Evolutionary conservation across 1,140 invertebrate genomes (phyloP).

Genomic region (Macrotrachela quadricornifera): DNA sequence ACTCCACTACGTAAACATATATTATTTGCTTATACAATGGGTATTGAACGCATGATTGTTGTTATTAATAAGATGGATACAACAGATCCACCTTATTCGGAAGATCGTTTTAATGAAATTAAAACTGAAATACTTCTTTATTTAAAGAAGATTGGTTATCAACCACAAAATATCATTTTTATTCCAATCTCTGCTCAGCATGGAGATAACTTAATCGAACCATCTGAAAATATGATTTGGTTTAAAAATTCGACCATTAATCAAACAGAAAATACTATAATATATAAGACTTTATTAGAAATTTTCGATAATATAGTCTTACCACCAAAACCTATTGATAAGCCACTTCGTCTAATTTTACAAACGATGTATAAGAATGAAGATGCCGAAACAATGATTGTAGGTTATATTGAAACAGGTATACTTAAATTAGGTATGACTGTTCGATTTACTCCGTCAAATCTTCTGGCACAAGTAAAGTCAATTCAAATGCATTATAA

Average conservation of each 20-base stretch:
- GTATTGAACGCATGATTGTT: too few species aligned
- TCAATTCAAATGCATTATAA: conserved; percentile 99
- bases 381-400: conserved; percentile 90
- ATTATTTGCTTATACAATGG: too few species aligned
- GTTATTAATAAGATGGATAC: too few species aligned
- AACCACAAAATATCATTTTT: conserved; percentile 53
- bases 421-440: conserved; percentile 90
- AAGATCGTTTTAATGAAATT: too few species aligned
- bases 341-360: conserved; percentile 76
- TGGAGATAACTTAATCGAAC: conserved; percentile 89
- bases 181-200: conserved; percentile 97
- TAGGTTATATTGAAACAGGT: conserved; percentile 93
- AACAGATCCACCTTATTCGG: too few species aligned
- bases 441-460: conserved; percentile 68
- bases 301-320: conserved; percentile 83
- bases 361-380: conserved; percentile 99
- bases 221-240: conserved; percentile 74
- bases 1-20: too few species aligned
- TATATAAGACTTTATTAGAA: conserved; percentile 68
- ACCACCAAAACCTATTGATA: conserved; percentile 75
- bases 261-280: conserved; percentile 56
- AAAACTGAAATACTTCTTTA: too few species aligned
- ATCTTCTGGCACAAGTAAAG: conserved; percentile 90
- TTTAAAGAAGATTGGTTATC: too few species aligned
- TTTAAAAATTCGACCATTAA: conserved; percentile 67